phyloP scores from a whole-genome alignment of 2,113 vertebrate species.

The Conger conger region DNA sequence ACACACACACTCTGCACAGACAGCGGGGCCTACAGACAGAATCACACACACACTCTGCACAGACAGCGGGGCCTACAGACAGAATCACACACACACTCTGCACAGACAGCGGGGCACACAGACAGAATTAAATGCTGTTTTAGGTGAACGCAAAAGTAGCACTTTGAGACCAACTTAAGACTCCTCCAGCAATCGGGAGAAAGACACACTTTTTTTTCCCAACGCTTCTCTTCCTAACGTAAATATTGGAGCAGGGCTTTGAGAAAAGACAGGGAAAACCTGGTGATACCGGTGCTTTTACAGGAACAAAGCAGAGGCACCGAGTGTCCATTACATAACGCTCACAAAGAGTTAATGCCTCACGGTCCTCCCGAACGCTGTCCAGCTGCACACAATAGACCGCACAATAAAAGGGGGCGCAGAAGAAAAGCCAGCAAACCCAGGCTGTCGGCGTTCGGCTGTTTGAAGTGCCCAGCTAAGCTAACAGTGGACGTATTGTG shows the following conservation, averaged over 20 bases:
- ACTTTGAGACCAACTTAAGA: background rate
- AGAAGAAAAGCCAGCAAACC: conserved; percentile 16
- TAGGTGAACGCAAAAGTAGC: background rate
- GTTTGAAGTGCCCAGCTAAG: conserved; percentile 38
- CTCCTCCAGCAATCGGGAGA: too few species aligned
- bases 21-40: too few species aligned
- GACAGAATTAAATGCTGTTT: background rate
- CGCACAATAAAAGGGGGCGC: conserved; percentile 25
- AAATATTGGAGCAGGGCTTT: background rate
- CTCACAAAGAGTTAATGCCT: background rate
- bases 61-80: too few species aligned
- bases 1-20: too few species aligned
- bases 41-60: background rate
- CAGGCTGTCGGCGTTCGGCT: conserved; percentile 29
- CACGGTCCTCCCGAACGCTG: conserved; percentile 33
- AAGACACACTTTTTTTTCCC: background rate
- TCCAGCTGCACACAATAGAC: conserved; percentile 28
- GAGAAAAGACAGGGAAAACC: background rate
- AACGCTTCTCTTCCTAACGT: background rate
- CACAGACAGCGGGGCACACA: background rate
- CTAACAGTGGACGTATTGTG: conserved; percentile 36
- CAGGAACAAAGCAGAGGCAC: background rate
- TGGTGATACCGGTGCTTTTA: background rate
- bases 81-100: background rate
- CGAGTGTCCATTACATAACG: conserved; percentile 36